These are phyloP conservation scores for Hybos culiciformis DNA, from an alignment of 2,888 invertebrate genomes.

Conservation along the genomic window DNA sequence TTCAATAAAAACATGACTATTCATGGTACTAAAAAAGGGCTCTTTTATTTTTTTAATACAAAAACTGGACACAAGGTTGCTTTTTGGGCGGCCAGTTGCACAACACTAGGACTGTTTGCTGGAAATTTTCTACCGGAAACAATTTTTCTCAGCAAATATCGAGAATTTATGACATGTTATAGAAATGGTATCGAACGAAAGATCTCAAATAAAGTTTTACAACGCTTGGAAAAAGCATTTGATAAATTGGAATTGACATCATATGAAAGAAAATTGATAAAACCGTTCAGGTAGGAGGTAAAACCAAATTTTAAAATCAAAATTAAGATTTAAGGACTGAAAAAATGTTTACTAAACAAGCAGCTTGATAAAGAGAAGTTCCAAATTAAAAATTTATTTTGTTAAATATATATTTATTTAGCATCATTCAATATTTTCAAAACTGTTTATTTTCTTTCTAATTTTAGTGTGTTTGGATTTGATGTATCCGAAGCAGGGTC, in stretches of 20 bases:
- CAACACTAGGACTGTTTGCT: constrained; percentile 33
- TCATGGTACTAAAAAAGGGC: no score
- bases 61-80: constrained; percentile 41
- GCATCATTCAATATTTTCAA: no score
- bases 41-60: constrained; percentile 20
- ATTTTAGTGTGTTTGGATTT: constrained; percentile 58
- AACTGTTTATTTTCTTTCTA: no score
- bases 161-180: constrained; percentile 49
- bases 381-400: no score
- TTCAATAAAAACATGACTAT: no score
- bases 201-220: constrained; percentile 38
- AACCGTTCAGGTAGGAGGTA: no score
- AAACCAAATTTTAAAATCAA: no score
- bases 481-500: constrained; percentile 53
- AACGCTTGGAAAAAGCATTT: constrained; percentile 43
- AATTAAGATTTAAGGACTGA: no score
- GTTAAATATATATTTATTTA: no score
- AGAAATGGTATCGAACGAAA: constrained; percentile 45
- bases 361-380: no score
- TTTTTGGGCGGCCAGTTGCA: constrained; percentile 36
- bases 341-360: no score
- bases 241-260: constrained; percentile 44
- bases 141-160: constrained; percentile 44
- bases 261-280: constrained; percentile 38
- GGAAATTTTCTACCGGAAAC: constrained; percentile 48